Evolutionary conservation across 2,888 invertebrate species (phyloP), one percentile per base, ranked within the genome.

Genomic region (Hartigia nigra): DNA sequence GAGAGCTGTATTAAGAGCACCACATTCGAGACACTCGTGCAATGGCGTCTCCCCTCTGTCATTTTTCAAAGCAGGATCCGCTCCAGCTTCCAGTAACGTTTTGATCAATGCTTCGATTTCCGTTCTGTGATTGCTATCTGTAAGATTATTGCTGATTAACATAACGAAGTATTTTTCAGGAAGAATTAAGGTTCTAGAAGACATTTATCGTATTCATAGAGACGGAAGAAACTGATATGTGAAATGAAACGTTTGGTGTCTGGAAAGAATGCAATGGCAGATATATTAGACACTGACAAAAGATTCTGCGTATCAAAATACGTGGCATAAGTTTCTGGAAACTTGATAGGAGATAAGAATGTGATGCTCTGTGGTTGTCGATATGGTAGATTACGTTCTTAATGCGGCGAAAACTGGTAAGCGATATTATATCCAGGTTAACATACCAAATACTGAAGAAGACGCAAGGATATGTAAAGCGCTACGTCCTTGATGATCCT

Each of bases 21-120:
- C 88, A 74, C 87, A 87, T 80, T 89, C 90, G 31, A 90, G 83
- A 34, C 88, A 86, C 80, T 89, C 90, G 79, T 89, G 88, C 31
- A 91, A 82, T n/a, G 91, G 87, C 12, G 92, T 91, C 82, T 92
- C 92, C 11, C 91, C 91, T 12, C 91, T 88, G 55, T 90, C 90
- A 82, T 92, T 92, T 77, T 90, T 88, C 74, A 90, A 78, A 12
- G 89, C 86, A 23, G 91, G 87, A 82, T 92, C 89, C 0, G 90
- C 91, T 5, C 90, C 91, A 35, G 88, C 88, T 4, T 89, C 88
- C 76, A 92, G 78, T 23, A 92, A 83, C 9, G 87, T 88, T 83
- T 87, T 84, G 35, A 90, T 87, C 77, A 89, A 77, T 12, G 86
- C 82, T 34, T 88, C 86, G 31, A 89, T 86, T 77, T 88, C 88